Evolutionary conservation across 2,888 invertebrate species (phyloP).

Genomic region (Coenonympha glycerion): DNA sequence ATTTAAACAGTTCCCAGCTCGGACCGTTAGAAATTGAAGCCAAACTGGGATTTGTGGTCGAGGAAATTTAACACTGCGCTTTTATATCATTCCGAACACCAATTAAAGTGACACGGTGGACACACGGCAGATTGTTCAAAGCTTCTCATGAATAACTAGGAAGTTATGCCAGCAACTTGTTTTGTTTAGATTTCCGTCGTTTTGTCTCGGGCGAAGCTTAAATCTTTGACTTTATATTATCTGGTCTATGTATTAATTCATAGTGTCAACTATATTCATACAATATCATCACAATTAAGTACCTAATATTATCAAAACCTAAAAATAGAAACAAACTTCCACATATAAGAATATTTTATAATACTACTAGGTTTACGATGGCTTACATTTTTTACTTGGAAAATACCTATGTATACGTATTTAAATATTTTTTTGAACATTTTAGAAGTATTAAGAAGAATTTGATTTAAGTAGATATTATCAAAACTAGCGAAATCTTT

Average conservation of each 20-base stretch:
- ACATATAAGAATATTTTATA: no score
- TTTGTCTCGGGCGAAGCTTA: neutral
- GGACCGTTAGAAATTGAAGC: slow-evolving; percentile 48
- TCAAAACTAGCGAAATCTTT: slow-evolving; percentile 5
- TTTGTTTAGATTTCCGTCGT: neutral
- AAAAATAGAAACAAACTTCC: no score
- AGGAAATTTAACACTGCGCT: slow-evolving; percentile 40
- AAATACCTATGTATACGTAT: no score
- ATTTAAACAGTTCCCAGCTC: slow-evolving; percentile 63
- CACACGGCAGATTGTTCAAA: neutral
- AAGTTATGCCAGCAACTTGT: neutral
- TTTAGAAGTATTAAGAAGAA: no score
- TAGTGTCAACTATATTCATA: no score
- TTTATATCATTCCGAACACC: slow-evolving; percentile 37
- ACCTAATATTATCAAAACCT: no score
- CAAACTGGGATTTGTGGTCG: slow-evolving; percentile 43
- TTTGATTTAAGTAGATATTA: neutral
- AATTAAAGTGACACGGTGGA: slow-evolving; percentile 41
- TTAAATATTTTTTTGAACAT: no score
- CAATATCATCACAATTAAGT: no score
- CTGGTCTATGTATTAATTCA: no score
- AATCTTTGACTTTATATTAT: no score
- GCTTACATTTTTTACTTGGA: no score
- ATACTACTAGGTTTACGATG: no score
- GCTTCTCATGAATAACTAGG: neutral